Conservation (phyloP, 2,797 vertebrate species). For the Setipinna tenuifilis region DNA sequence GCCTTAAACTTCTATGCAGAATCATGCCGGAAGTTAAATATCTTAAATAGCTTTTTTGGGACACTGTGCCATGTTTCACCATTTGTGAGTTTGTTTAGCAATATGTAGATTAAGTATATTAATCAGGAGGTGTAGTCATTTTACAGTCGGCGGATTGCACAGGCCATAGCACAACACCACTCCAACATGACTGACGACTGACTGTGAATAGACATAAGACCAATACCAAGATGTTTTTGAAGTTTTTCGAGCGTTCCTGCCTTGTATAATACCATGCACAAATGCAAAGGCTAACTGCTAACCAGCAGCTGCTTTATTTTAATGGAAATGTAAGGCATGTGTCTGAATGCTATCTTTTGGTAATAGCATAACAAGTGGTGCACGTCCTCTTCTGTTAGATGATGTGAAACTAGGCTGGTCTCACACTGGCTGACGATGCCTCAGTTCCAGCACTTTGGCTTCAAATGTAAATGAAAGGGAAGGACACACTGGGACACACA, state of each 20-base stretch:
- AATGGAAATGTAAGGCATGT: not conserved
- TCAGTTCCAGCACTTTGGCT: constrained; percentile 32
- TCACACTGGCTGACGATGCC: not conserved
- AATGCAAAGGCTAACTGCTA: not conserved
- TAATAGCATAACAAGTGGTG: not conserved
- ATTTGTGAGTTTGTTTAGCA: not conserved
- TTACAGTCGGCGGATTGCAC: not conserved
- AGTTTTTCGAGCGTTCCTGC: not conserved
- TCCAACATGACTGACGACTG: too few relatives aligned
- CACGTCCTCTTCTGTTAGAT: not conserved
- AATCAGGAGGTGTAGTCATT: not conserved
- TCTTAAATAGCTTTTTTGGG: too few relatives aligned
- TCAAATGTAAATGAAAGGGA: constrained; percentile 19
- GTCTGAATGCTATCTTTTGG: not conserved
- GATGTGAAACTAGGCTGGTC: not conserved
- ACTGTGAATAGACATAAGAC: too few relatives aligned
- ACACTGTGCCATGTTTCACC: too few relatives aligned
- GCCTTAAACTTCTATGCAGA: too few relatives aligned
- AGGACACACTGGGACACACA: not conserved
- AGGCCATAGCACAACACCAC: too few relatives aligned
- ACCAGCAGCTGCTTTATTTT: not conserved
- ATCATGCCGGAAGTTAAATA: too few relatives aligned
- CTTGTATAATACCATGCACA: not conserved
- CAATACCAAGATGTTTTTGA: not conserved
- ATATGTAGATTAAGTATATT: not conserved